Evolutionary conservation across 2,797 vertebrate genomes (phyloP), one percentile per base, ranked within the genome.

Genomic region (Champsocephalus esox): DNA sequence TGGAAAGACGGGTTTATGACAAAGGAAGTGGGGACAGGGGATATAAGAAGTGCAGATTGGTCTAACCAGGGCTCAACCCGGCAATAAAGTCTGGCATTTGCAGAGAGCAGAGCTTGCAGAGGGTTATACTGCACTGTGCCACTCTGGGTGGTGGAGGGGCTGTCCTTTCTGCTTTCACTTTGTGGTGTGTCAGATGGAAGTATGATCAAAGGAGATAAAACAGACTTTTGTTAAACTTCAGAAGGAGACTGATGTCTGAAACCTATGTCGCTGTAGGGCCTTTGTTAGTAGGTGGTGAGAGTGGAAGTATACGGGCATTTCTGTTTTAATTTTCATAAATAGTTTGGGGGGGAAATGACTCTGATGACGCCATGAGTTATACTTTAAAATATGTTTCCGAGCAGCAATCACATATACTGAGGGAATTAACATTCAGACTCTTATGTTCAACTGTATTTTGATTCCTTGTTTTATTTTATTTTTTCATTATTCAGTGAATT

Each of bases 31-130:
- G 67, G 51, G 60, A 64, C 46, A 13, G 45, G 54, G 65, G 69
- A 74, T 84, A 81, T 84, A 85, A 88, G 80, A 91, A 84, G 88
- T 84, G 85, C 76, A 85, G 86, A 91, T 88, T 85, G 89, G 76
- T 79, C 65, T 84, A 90, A 89, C 85, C 75, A 67, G 84, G 84
- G 68, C 78, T 88, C 83, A 89, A 90, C 90, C 72, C 75, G 80
- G 84, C 88, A 92, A 94, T 93, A 93, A 92, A 83, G 75, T 86
- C 66, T 94, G 92, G 91, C 93, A 95, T 95, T 95, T 95, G 77
- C 83, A 89, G 86, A 86, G 89, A 83, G 82, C 83, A 71, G 81
- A 79, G 79, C 76, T 56, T 48, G 62, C 71, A 50, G 68, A 73
- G 86, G 82, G 86, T 80, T 76, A 76, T 57, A 48, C 79, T 59